Conservation (phyloP, 2,113 vertebrate species). For the Agapornis roseicollis region DNA sequence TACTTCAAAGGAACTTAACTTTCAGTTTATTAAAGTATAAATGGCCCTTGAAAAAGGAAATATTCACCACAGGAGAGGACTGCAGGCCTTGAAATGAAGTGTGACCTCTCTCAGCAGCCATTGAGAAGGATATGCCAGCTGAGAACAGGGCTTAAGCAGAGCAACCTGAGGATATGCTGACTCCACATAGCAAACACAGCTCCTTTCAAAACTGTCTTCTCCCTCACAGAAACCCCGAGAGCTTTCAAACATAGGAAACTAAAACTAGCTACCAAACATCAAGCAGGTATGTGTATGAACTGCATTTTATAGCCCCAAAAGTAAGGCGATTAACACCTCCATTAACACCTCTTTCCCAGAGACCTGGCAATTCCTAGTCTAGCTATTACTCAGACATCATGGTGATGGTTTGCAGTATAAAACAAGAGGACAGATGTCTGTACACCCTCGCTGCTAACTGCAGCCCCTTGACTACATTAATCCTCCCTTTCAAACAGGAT, state of each 20-base stretch:
- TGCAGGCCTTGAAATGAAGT: neutral
- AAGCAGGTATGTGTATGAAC: neutral
- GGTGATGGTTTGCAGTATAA: neutral
- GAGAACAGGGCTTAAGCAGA: neutral
- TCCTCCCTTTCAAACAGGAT: conserved; percentile 22
- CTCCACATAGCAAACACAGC: neutral
- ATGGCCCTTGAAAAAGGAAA: neutral
- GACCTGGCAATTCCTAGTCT: neutral
- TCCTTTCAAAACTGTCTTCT: neutral
- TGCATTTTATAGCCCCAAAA: neutral
- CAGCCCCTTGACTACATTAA: neutral
- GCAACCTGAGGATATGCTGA: neutral
- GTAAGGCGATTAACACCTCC: neutral
- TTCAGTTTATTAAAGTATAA: conserved; percentile 21
- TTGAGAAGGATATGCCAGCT: neutral
- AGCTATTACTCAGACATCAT: neutral
- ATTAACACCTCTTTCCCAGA: neutral
- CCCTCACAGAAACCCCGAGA: neutral
- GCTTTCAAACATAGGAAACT: neutral
- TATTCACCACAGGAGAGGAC: neutral
- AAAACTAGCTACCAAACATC: neutral
- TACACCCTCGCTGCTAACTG: neutral
- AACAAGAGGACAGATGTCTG: neutral
- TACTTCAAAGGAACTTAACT: neutral
- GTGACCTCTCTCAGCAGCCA: neutral